Base-by-base conservation (phyloP, 2,797 vertebrate genomes). In the Lacerta viridis region DNA sequence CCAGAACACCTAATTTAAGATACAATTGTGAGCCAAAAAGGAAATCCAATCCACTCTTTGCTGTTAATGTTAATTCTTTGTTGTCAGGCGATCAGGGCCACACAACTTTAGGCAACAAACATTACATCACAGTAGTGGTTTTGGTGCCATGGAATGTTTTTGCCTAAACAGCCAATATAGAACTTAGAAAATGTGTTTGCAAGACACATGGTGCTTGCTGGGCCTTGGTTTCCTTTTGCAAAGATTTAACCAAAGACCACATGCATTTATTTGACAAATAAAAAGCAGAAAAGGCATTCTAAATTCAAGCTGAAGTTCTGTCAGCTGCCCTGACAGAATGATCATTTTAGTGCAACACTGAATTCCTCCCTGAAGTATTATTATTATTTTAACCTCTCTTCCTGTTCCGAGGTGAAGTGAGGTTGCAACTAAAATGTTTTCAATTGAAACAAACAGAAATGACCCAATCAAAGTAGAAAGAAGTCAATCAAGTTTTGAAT, bases 401-500 rank as follows among this genome's bases (percentile, higher is more conserved):
- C 29, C 39, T 43, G 27, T 13, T 68, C 7, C 3, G 41, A 83
- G 17, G 50, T 55, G 17, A 61, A 23, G 69, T 39, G 7, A 8
- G 43, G 17, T 39, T 61, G 27, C 7, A 85, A 10, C 27, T 43
- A 3, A 66, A 6, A 27, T 18, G 36, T 76, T 74, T 84, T 76
- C 3, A 61, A 29, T 43, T 46, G 27, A 29, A 61, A 85, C 17
- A 75, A 85, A 78, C 7, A 46, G 39, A 75, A 76, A 20, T 66
- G 43, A 66, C 41, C 41, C 43, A 55, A 85, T 43, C 59, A 64
- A 46, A 66, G 59, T 13, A 66, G 5, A 39, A 69, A 0, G 0
- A 91, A 91, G 17, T n/a, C 91, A 85, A 80, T 11, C 8, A 41
- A 18, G 8, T 41, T 68, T 81, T 89, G 3, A 36, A 87, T 92